A percentile compares a stretch with the other conserved stretches of the same genome.
phyloP scores from a whole-genome alignment of 2,888 invertebrate species.

The Cryptops parisi region DNA sequence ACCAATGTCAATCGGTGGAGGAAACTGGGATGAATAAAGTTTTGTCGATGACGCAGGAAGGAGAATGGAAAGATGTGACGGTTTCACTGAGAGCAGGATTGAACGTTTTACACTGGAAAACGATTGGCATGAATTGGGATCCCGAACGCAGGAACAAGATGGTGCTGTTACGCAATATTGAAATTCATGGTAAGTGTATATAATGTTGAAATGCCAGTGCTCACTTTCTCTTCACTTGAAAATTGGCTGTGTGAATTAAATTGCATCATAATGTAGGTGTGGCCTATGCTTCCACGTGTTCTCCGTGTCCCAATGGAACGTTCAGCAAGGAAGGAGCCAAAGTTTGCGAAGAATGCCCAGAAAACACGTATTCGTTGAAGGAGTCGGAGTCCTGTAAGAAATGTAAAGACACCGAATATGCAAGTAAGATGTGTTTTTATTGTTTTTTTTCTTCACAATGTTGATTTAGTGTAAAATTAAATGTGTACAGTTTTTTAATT shows the following conservation, averaged over 20 bases:
- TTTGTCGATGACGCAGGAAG: slow-evolving; percentile 35
- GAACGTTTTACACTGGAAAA: slow-evolving; percentile 41
- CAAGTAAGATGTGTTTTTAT: slow-evolving; percentile 20
- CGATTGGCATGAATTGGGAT: slow-evolving; percentile 32
- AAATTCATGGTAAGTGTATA: slow-evolving; percentile 28
- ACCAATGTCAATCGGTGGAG: slow-evolving; percentile 36
- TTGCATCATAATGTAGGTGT: slow-evolving; percentile 32
- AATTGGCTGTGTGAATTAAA: too few species aligned
- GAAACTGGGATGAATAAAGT: slow-evolving; percentile 33
- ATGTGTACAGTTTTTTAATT: not conserved
- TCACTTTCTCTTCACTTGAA: too few species aligned
- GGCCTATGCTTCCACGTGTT: slow-evolving; percentile 40
- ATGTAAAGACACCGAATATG: slow-evolving; percentile 35
- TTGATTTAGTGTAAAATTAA: not conserved
- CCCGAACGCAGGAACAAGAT: slow-evolving; percentile 29
- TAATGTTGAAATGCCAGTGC: too few species aligned
- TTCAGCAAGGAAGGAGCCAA: slow-evolving; percentile 32
- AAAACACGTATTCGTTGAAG: slow-evolving; percentile 33
- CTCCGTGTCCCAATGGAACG: slow-evolving; percentile 34
- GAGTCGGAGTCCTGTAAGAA: slow-evolving; percentile 33
- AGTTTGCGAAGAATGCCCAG: slow-evolving; percentile 35
- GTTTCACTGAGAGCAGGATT: slow-evolving; percentile 36
- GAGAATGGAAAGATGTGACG: slow-evolving; percentile 33
- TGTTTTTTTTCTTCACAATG: not conserved
- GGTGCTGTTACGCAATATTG: slow-evolving; percentile 34